Evolutionary conservation across 2,888 invertebrate species (phyloP), one percentile per base, ranked within the genome.

Genomic region (Cordilura impudica): DNA sequence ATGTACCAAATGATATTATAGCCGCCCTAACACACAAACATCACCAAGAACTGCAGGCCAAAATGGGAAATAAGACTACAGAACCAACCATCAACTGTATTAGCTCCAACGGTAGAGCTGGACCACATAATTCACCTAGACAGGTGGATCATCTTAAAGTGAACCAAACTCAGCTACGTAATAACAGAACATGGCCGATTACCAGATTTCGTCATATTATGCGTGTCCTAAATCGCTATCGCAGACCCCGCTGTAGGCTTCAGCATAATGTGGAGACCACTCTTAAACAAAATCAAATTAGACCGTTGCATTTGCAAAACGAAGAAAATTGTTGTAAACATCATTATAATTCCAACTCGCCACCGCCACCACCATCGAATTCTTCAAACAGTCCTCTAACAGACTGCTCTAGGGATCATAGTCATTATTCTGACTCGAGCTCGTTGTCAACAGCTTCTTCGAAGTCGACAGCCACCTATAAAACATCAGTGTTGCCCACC

Each of bases 1-100:
- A 92, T 84, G 91, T 91, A 83, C 91, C 91, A 61, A 90, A 90
- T 66, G 91, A 91, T 85, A 89, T 89, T 31, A 83, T 89, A 18
- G 86, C 88, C n/a, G 87, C 91, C 1, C 83, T 90, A 53, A 84
- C 88, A 43, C 83, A 86, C 81, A 83, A 86, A 70, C 85, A 86
- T 56, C 83, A 85, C 39, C 78, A 82, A 31, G 76, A 83, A 81
- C 8, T 82, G 71, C 60, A 84, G n/a, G 47, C 77, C 6, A 72
- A 65, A 26, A 54, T 73, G 43, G 43, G 56, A 10, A 63, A 51
- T 7, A 84, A 84, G 77, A 82, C 83, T 39, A 83, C 84, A 1
- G 83, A 84, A 61, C 83, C 83, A 65, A 83, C 84, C 54, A 82
- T 83, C 35, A 85, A 83, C 54, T 81, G 83, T 81, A 81, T 82